Evolutionary conservation across 2,113 vertebrate species (phyloP), one percentile per base, ranked within the genome.

Genomic region (Ondatra zibethicus): DNA sequence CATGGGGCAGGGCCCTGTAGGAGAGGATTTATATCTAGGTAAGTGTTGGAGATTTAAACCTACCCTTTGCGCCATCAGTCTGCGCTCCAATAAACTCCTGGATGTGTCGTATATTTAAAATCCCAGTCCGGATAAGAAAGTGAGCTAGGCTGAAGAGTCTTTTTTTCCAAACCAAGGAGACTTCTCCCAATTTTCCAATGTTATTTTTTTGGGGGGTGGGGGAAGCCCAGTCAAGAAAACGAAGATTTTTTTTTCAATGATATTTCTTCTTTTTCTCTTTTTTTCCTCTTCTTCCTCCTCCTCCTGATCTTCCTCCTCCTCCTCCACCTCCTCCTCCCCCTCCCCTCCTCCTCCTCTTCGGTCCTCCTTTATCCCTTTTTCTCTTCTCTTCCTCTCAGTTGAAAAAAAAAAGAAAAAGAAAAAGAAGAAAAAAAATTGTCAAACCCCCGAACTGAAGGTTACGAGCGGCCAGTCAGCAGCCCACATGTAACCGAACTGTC

Each of bases 1-100:
- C 97, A 47, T 42, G 95, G 94, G 98, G 98, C 98, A 98, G 99
- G 99, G 99, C 99, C 99, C 99, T 99, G 99, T 97, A 99, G 98
- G 98, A 99, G 98, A 99, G 99, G 99, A 98, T 99, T 99, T 99
- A 99, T 99, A 99, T 99, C 99, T 99, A 99, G 99, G 99, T 99
- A 99, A 99, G 99, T 99, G 99, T 97, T 98, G 99, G 99, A 99
- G 99, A 99, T 99, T 99, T 99, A 99, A 99, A 99, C 99, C 99
- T 99, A 99, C 99, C 99, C 99, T 99, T 99, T 99, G 99, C 99
- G 99, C 99, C 99, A 99, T 99, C 99, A 99, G 99, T 99, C 99
- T 99, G 99, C 99, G 99, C 99, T 99, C 99, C 99, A 99, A 99
- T 99, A 99, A 99, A 99, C 99, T 99, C 99, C 99, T 99, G 99